Conservation (phyloP, 2,888 invertebrate genomes). For the Scelioninae gen. 1 region DNA sequence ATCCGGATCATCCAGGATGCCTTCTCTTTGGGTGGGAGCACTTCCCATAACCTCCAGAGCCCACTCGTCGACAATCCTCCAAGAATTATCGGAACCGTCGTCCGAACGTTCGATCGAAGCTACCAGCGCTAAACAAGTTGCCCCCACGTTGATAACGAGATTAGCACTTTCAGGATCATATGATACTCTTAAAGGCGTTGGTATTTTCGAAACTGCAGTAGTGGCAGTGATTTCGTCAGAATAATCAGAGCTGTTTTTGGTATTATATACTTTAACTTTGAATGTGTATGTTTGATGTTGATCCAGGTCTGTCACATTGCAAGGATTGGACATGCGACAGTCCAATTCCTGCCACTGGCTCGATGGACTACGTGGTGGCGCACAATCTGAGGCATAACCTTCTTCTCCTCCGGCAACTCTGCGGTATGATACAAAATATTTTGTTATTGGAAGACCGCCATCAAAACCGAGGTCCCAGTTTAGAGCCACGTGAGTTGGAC, state of each 20-base stretch:
- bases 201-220: conserved; percentile 93
- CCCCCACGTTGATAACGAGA: conserved; percentile 91
- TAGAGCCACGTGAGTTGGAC: conserved; percentile 91
- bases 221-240: conserved; percentile 93
- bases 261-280: conserved; percentile 95
- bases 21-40: conserved; percentile 89
- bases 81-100: conserved; percentile 86
- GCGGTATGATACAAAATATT: conserved; percentile 93
- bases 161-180: conserved; percentile 92
- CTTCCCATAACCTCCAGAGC: conserved; percentile 90
- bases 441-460: conserved; percentile 93
- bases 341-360: conserved; percentile 93
- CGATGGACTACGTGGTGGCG: conserved; percentile 86
- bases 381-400: conserved; percentile 87
- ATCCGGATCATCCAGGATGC: conserved; percentile 88
- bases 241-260: conserved; percentile 93
- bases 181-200: conserved; percentile 91
- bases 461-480: conserved; percentile 96
- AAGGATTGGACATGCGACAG: conserved; percentile 93
- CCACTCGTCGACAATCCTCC: conserved; percentile 91
- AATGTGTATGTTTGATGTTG: conserved; percentile 94
- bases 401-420: conserved; percentile 88
- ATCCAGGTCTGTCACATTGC: conserved; percentile 93
- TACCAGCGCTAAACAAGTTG: conserved; percentile 91
- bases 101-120: conserved; percentile 90